phyloP scores from a whole-genome alignment of 2,797 vertebrate genomes.

The Peromyscus eremicus region DNA sequence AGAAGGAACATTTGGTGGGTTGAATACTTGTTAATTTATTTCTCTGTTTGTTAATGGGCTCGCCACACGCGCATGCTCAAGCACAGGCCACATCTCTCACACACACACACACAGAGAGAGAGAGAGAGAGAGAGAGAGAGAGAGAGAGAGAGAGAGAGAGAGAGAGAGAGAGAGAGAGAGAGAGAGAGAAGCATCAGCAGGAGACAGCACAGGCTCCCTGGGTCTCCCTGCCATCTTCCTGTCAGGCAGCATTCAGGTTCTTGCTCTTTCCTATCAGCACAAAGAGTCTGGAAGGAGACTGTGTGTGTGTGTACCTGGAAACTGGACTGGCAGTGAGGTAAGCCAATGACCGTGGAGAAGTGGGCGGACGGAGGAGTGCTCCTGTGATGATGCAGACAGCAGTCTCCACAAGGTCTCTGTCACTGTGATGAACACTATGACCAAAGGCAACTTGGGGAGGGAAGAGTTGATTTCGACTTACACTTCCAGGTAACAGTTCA shows the following conservation, averaged over 20 bases:
- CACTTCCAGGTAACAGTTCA: not conserved
- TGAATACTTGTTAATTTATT: constrained; percentile 82
- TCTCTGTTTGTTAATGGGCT: constrained; percentile 80
- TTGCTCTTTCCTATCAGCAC: not conserved
- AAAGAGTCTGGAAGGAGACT: not conserved
- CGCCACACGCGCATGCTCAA: constrained; percentile 2
- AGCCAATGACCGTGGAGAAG: not conserved
- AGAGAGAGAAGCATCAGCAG: not conserved
- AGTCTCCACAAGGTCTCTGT: not conserved
- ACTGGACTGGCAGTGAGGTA: not conserved
- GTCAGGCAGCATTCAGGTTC: not conserved
- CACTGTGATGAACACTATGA: not conserved
- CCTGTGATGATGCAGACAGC: not conserved
- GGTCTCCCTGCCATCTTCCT: not conserved
- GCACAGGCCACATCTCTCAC: not conserved
- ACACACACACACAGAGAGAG: not conserved
- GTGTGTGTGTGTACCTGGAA: not conserved
- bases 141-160: no score
- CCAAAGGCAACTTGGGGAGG: not conserved
- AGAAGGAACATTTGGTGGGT: constrained; percentile 82
- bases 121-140: no score
- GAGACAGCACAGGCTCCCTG: rapidly evolving
- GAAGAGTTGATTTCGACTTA: not conserved
- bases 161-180: no score
- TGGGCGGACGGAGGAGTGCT: not conserved